Percentiles rank a stretch among this genome's conserved stretches.
These are phyloP conservation scores for Drosophila ambigua DNA, from an alignment of 1,140 invertebrate species.

Conservation along the genomic window DNA sequence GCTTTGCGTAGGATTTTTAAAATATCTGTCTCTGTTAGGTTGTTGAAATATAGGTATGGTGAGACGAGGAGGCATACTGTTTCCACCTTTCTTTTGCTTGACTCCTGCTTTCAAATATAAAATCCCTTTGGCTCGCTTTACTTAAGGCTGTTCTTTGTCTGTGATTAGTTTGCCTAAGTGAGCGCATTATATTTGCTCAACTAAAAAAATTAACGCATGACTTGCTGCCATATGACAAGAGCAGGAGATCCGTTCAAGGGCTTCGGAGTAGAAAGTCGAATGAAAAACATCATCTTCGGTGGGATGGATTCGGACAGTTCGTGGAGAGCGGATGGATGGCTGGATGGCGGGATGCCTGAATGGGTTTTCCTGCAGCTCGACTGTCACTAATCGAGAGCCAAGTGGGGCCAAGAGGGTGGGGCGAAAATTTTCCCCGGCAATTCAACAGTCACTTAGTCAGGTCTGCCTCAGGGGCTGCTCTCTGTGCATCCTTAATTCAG, in stretches of 20 bases:
- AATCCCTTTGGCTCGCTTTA: background rate
- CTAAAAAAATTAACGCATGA: conserved; percentile 53
- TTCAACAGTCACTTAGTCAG: conserved; percentile 37
- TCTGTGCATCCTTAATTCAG: conserved; percentile 46
- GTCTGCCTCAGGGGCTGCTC: conserved; percentile 8
- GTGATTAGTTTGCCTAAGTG: conserved; percentile 27
- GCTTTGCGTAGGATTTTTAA: conserved; percentile 23
- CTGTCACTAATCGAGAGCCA: conserved; percentile 41
- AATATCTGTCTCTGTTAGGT: conserved; percentile 9
- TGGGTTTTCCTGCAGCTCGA: conserved; percentile 34
- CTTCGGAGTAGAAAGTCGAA: conserved; percentile 19
- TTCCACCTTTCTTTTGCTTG: background rate
- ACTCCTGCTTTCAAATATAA: background rate
- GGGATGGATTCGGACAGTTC: conserved; percentile 39
- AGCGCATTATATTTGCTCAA: conserved; percentile 44
- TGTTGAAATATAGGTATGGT: background rate
- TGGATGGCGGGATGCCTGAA: conserved; percentile 25
- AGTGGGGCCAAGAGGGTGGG: no score
- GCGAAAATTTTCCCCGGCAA: background rate
- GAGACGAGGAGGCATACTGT: no score
- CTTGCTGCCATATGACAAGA: conserved; percentile 39
- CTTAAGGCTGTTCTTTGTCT: conserved; percentile 7
- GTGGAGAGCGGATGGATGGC: no score
- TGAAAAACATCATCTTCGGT: conserved; percentile 17
- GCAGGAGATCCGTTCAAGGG: conserved; percentile 10